Base-by-base conservation (phyloP, 2,113 vertebrate genomes). In the Lepisosteus oculatus region DNA sequence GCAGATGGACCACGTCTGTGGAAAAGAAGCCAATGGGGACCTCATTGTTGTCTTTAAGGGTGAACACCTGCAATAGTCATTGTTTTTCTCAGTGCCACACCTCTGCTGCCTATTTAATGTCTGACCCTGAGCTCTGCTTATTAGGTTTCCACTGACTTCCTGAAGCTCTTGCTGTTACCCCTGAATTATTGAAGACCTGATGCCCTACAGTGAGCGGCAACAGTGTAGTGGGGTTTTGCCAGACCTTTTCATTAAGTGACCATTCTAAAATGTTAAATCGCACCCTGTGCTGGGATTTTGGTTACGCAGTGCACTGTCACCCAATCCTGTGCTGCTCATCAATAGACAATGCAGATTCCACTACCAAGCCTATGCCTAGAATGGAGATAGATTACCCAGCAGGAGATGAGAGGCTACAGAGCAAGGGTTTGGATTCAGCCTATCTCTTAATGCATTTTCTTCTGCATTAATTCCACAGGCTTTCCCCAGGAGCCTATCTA, bases 221-320 rank as follows among this genome's bases (percentile, higher is more conserved):
- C 43, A 4, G 43, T 3, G 43, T 17, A 29, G 51, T 51, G 5
- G 63, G 44, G 61, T 44, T 55, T 42, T 45, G 44, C 68, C n/a
- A 44, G 64, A n/a, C 51, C 29, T 3, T n/a, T 51, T 62, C 7
- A 11, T 55, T 63, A 55, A 51, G 64, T 62, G 63, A 44, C 64
- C 42, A 15, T 62, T 62, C 42, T 41, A 57, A 76, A 61, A 66
- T 70, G 70, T 68, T 63, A 61, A 72, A 69, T 68, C 44, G 55
- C 74, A 67, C 68, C 62, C 62, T 44, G 62, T 47, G 42, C 64
- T 41, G 1, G 55, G 29, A 42, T 42, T 74, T 61, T 5, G 5
- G 51, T 61, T 70, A 45, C 68, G 57, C 15, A 57, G 43, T 15
- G 14, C 47, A 51, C 51, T 29, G 61, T 59, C 43, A 68, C 55